A percentile compares a stretch with the other conserved stretches of the same genome.
Conservation (phyloP, 1,140 invertebrate genomes). For the Manduca sexta region DNA sequence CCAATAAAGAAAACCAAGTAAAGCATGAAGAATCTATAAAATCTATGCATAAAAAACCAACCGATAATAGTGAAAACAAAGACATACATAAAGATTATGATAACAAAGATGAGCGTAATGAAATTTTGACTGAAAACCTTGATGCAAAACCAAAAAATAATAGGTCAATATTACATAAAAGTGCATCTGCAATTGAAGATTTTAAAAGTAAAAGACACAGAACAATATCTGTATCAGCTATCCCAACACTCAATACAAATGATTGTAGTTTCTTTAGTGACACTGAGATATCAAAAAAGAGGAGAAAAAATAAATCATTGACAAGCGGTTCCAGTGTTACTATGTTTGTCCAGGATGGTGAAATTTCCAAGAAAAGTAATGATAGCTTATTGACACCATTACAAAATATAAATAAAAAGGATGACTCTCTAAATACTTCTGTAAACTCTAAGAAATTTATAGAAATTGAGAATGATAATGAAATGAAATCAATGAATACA, state of each 20-base stretch:
- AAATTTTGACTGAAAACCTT: constrained; percentile 26
- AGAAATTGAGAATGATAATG: not conserved
- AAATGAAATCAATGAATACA: not conserved
- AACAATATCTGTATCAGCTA: constrained; percentile 46
- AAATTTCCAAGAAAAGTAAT: not conserved
- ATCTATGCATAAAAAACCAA: not conserved
- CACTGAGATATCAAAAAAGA: constrained; percentile 40
- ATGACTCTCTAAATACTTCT: too few relatives aligned
- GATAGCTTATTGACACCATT: not conserved
- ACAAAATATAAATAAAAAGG: not conserved
- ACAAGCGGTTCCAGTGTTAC: not conserved
- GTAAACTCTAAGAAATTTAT: too few relatives aligned
- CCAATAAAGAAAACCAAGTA: not conserved
- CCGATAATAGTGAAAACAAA: not conserved
- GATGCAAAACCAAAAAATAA: constrained; percentile 20
- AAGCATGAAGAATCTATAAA: not conserved
- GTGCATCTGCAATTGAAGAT: constrained; percentile 24
- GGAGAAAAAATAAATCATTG: constrained; percentile 17
- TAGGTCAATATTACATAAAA: constrained; percentile 31
- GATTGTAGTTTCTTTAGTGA: constrained; percentile 42
- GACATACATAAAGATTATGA: not conserved
- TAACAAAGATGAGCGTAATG: not conserved
- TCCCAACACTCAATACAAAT: constrained; percentile 10
- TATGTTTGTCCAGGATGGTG: not conserved
- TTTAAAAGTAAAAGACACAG: constrained; percentile 35